Percentiles rank a stretch among this genome's conserved stretches.
These are phyloP conservation scores for Toxotes chatareus DNA, from an alignment of 2,113 vertebrate genomes.

Conservation along the genomic window DNA sequence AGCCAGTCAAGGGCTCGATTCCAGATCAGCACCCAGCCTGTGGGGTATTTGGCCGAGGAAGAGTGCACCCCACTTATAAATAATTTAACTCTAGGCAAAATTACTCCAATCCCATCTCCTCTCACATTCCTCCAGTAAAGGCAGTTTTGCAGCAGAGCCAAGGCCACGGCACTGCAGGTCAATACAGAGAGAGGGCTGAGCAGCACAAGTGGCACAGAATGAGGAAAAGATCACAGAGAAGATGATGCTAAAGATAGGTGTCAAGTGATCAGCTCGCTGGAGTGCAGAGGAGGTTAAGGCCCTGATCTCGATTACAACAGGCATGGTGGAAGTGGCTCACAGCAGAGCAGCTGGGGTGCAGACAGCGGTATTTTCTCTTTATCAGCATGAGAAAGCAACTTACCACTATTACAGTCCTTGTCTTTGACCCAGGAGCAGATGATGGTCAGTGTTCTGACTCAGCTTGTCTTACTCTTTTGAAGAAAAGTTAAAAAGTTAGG, in stretches of 20 bases:
- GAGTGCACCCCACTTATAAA: neutral
- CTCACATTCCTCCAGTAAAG: neutral
- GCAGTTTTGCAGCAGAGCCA: neutral
- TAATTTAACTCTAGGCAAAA: neutral
- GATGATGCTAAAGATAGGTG: neutral
- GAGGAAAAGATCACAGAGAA: neutral
- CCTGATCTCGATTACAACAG: neutral
- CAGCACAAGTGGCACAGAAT: neutral
- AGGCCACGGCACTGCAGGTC: neutral
- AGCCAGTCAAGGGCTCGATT: neutral
- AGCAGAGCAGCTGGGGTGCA: neutral
- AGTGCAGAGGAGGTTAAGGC: neutral
- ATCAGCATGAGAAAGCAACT: neutral
- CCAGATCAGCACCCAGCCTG: neutral
- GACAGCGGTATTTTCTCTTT: neutral
- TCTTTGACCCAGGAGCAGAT: neutral
- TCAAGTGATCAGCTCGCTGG: neutral
- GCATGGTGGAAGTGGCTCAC: neutral
- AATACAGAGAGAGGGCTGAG: neutral
- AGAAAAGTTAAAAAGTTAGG: too few relatives aligned
- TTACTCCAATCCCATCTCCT: slow-evolving; percentile 1
- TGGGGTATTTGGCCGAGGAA: neutral
- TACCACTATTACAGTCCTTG: neutral
- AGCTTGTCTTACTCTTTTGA: neutral
- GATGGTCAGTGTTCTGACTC: neutral